A percentile compares a stretch with the other conserved stretches of the same genome.
Evolutionary conservation across 2,888 invertebrate species (phyloP).

Genomic region (Tethea ocularis): DNA sequence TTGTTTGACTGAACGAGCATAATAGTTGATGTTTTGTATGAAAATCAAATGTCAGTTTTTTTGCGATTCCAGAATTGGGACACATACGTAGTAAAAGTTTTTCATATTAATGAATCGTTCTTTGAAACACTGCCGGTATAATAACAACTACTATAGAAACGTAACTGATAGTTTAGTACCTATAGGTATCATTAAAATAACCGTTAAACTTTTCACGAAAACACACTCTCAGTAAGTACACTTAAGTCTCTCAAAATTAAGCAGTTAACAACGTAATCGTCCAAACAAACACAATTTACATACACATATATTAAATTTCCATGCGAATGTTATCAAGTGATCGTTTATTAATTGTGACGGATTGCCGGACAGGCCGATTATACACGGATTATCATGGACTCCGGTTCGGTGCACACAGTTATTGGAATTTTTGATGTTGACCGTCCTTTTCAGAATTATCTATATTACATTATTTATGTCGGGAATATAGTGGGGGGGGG

Average conservation of each 20-base stretch:
- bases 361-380: constrained; percentile 68
- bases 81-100: too few species aligned
- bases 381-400: constrained; percentile 54
- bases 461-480: too few species aligned
- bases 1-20: too few species aligned
- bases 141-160: too few species aligned
- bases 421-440: constrained; percentile 54
- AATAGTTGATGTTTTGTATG: too few species aligned
- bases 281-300: constrained; percentile 17
- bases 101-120: too few species aligned
- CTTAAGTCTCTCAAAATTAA: neutral
- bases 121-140: too few species aligned
- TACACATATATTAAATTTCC: constrained; percentile 3
- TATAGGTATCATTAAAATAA: too few species aligned
- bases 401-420: constrained; percentile 47
- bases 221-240: neutral
- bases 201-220: neutral
- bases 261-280: constrained; percentile 22
- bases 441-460: constrained; percentile 29
- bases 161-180: too few species aligned
- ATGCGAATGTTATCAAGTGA: constrained; percentile 21
- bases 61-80: too few species aligned
- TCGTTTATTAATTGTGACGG: constrained; percentile 69
- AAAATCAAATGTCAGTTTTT: too few species aligned
- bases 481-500: too few species aligned